A percentile compares a stretch with the other conserved stretches of the same genome.
Evolutionary conservation across 2,888 invertebrate genomes (phyloP).

Genomic region (Cyrtodaria siliqua): DNA sequence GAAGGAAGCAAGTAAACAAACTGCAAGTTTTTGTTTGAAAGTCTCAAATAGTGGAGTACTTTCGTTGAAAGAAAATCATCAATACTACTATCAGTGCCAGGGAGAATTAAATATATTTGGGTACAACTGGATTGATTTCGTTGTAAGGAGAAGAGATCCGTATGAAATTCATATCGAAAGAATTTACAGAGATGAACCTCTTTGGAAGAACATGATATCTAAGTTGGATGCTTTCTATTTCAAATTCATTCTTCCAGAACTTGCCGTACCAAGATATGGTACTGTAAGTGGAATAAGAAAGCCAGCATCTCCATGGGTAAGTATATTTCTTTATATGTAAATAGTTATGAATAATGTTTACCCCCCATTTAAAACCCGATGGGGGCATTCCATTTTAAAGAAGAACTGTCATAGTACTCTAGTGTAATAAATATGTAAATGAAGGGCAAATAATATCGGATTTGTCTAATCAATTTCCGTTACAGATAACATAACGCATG

Average conservation of each 20-base stretch:
- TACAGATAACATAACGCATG: too few species aligned
- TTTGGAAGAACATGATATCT: slow-evolving; percentile 30
- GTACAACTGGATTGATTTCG: slow-evolving; percentile 19
- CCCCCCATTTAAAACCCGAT: too few species aligned
- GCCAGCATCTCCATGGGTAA: slow-evolving; percentile 32
- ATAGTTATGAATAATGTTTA: too few species aligned
- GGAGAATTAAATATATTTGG: slow-evolving; percentile 12
- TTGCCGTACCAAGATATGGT: slow-evolving; percentile 37
- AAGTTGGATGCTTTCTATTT: slow-evolving; percentile 27
- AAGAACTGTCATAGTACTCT: too few species aligned
- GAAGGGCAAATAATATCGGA: too few species aligned
- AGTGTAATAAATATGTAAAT: too few species aligned
- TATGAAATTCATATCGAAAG: slow-evolving; percentile 33
- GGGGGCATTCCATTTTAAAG: too few species aligned
- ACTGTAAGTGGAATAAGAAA: slow-evolving; percentile 32
- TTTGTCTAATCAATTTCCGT: too few species aligned
- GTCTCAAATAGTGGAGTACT: too few species aligned
- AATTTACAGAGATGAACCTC: slow-evolving; percentile 2
- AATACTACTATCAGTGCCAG: not conserved
- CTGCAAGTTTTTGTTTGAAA: too few species aligned
- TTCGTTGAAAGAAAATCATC: not conserved
- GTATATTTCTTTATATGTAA: too few species aligned
- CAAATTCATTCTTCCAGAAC: slow-evolving; percentile 34
- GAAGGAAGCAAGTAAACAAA: too few species aligned
- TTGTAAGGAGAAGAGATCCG: slow-evolving; percentile 13